Conservation (phyloP, 2,888 invertebrate genomes). For the Scaptomyza tumidula region DNA sequence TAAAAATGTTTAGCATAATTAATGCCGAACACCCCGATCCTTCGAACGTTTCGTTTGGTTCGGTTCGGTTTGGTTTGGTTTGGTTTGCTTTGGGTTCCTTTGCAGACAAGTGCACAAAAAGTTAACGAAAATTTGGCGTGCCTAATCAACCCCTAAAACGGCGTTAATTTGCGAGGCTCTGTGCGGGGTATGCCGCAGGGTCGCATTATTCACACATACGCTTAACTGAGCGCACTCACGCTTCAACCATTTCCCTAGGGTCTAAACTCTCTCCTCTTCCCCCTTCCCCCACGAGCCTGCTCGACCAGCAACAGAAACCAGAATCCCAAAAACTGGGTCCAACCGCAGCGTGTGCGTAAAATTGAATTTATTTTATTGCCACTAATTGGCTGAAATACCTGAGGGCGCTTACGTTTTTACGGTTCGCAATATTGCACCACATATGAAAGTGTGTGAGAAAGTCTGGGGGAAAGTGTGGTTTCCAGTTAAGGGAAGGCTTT, state of each 20-base stretch:
- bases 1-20: slow-evolving; percentile 84
- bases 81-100: slow-evolving; percentile 8
- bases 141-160: slow-evolving; percentile 83
- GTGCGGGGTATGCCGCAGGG: slow-evolving; percentile 61
- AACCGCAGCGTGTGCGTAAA: slow-evolving; percentile 74
- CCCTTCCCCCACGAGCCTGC: background rate
- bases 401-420: slow-evolving; percentile 63
- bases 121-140: slow-evolving; percentile 69
- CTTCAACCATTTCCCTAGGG: slow-evolving; percentile 32
- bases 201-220: slow-evolving; percentile 80
- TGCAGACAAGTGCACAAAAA: slow-evolving; percentile 65
- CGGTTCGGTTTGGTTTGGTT: background rate
- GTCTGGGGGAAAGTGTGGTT: background rate
- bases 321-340: slow-evolving; percentile 50
- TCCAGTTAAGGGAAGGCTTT: slow-evolving; percentile 7
- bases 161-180: slow-evolving; percentile 77
- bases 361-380: slow-evolving; percentile 83
- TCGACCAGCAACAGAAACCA: background rate
- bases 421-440: slow-evolving; percentile 4
- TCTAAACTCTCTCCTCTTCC: background rate
- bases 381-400: slow-evolving; percentile 83
- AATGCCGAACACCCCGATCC: slow-evolving; percentile 61
- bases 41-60: slow-evolving; percentile 16
- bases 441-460: slow-evolving; percentile 24
- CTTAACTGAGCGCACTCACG: slow-evolving; percentile 56